Base-by-base conservation (phyloP, 37 sponge, comb jelly and placozoan genomes). In the Corticium candelabrum region DNA sequence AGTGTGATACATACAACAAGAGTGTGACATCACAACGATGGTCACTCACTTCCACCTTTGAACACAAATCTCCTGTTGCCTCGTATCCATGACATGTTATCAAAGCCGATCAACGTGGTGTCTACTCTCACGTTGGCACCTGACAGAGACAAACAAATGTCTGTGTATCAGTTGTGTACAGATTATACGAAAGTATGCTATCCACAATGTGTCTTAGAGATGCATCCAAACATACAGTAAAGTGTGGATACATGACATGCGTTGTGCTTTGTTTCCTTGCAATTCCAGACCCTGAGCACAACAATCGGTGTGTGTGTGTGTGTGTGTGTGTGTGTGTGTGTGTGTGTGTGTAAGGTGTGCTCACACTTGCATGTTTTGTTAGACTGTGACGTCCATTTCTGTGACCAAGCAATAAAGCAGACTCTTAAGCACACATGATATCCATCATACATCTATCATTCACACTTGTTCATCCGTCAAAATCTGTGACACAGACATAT, bases 61-160 rank as follows among this genome's bases (percentile, higher is more conserved):
- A 99, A 99, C 27, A 99, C 76, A 62, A 99, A 85, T 36, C 87
- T 84, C 68, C 76, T 84, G 68, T 95, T 84, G 2, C 99, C 99
- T 68, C 93, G 80, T 75, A 85, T 84, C 95, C 99, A 94, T 5
- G 74, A 40, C 81, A 88, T 68, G 73, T 88, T 80, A 27, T 95
- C 68, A 70, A 95, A 95, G 0, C 99, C 96, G 1, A 91, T 35
- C 38, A 96, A 73, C 37, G 89, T 89, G 40, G 94, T 90, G 75
- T 96, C 97, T 67, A 96, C 89, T 5, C 97, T 77, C 33, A 96
- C 94, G 74, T 81, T 89, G 3, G 97, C 86, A 31, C 96, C 94
- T 93, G 40, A 29, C 27, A 68, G 31, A 56, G 37, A 33, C 41
- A 2, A 56, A 3, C n/a, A 73, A 35, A 39, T 31, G 3, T 3